Conservation (phyloP, 2,113 vertebrate species). For the Oriolus oriolus region DNA sequence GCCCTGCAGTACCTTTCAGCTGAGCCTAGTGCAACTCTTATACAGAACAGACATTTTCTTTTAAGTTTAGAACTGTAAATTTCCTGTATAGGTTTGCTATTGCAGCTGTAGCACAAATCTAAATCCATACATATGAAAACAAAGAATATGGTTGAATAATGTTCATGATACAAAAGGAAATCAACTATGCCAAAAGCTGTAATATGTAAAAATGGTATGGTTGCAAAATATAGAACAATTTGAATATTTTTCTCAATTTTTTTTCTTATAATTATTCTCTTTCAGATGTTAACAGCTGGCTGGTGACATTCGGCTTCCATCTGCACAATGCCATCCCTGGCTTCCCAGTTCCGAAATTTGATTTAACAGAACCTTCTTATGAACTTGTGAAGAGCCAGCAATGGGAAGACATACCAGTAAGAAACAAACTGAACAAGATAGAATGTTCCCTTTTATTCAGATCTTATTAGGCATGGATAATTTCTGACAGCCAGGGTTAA, state of each 20-base stretch:
- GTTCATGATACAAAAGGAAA: not conserved
- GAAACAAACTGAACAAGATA: slow-evolving; percentile 16
- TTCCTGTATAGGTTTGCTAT: not conserved
- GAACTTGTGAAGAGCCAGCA: slow-evolving; percentile 93
- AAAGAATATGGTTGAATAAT: not conserved
- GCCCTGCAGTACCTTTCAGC: not conserved
- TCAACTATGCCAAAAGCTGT: not conserved
- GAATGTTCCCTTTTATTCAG: not conserved
- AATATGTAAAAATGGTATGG: not conserved
- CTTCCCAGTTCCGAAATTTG: slow-evolving; percentile 91
- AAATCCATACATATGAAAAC: not conserved
- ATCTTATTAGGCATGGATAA: not conserved
- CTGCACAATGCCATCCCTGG: slow-evolving; percentile 98
- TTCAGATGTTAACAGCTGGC: slow-evolving; percentile 97
- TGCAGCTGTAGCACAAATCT: not conserved
- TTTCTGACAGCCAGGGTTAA: not conserved
- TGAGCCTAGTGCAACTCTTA: not conserved
- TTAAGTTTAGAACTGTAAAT: not conserved
- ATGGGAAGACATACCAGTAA: slow-evolving; percentile 95
- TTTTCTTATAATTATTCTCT: not conserved
- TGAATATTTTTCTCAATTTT: not conserved
- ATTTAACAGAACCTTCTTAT: slow-evolving; percentile 89
- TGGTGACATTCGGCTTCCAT: slow-evolving; percentile 97
- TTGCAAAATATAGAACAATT: not conserved
- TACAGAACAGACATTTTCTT: not conserved